Evolutionary conservation across 2,113 vertebrate genomes (phyloP), one percentile per base, ranked within the genome.

Genomic region (Anguilla rostrata): DNA sequence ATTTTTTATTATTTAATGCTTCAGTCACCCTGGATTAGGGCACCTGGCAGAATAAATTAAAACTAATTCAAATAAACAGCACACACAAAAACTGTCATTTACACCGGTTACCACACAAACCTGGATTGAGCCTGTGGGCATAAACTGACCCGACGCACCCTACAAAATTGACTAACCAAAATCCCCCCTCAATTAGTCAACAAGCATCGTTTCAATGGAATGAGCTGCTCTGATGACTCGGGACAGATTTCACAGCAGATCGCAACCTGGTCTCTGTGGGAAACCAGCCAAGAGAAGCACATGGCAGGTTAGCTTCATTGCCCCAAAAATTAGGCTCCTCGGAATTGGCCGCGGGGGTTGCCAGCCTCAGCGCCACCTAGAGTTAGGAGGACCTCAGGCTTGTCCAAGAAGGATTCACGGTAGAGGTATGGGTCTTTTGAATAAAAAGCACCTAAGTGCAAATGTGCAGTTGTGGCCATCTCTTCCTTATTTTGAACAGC

Each of bases 191-290:
- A n/a, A 34, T 81, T 29, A 29, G 22, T 34, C 81, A 78, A 56
- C 41, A 85, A 29, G 2, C 39, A 56, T 63, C 85, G 40, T 40
- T 81, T 81, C 39, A 81, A 86, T 40, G 49, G n/a, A 29, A 22
- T 49, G 80, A 26, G 40, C 29, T 60, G 78, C 34, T 85, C 75
- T 53, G 60, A 57, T 85, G 39, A 79, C 84, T 57, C 29, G 14
- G 49, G 43, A 84, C 81, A 49, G 41, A 20, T 49, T 82, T 34
- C 63, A 66, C 63, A 84, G 63, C 63, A 41, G 39, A 16, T 80
- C 84, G 53, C 84, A 79, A 57, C 78, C 49, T 80, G 43, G n/a
- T 80, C 20, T 57, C 84, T 78, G 49, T 34, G 46, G 75, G 78
- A 15, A 1, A 7, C 34, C 29, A 26, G 78, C 84, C 84, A 85